A percentile compares a stretch with the other conserved stretches of the same genome.
phyloP scores from a whole-genome alignment of 2,113 vertebrate genomes.

The Callipepla californica region DNA sequence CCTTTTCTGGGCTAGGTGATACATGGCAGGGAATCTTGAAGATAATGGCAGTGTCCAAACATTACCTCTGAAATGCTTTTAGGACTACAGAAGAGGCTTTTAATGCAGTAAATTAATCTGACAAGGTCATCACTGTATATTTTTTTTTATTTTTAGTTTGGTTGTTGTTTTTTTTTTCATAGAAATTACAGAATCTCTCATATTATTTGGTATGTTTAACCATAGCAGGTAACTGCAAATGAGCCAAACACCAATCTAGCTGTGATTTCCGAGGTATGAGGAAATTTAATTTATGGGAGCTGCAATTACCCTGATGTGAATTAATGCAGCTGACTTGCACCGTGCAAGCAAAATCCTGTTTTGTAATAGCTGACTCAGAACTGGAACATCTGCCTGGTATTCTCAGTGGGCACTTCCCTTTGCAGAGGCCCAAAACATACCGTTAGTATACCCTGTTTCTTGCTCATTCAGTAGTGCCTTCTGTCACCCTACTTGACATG shows the following conservation, averaged over 20 bases:
- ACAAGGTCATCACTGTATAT: neutral
- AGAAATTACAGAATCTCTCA: neutral
- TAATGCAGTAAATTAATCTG: neutral
- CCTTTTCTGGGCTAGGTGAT: neutral
- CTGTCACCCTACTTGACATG: neutral
- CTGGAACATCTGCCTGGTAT: conserved; percentile 32
- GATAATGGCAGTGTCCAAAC: neutral
- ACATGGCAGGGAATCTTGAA: neutral
- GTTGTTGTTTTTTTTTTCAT: neutral
- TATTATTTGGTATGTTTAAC: neutral
- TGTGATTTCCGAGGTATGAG: neutral
- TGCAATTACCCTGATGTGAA: conserved; percentile 44
- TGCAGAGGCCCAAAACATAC: neutral
- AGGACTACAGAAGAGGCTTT: neutral
- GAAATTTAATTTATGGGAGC: conserved; percentile 43
- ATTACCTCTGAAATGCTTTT: neutral
- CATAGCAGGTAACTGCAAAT: neutral
- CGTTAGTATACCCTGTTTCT: neutral
- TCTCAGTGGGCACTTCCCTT: neutral
- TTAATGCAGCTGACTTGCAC: conserved; percentile 34
- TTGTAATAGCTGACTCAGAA: conserved; percentile 54
- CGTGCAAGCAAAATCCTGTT: conserved; percentile 34
- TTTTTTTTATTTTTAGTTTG: neutral
- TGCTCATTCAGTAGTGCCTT: neutral
- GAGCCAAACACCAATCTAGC: neutral